These are phyloP conservation scores for Caiman crocodilus DNA, from an alignment of 2,797 vertebrate species.

Conservation along the genomic window DNA sequence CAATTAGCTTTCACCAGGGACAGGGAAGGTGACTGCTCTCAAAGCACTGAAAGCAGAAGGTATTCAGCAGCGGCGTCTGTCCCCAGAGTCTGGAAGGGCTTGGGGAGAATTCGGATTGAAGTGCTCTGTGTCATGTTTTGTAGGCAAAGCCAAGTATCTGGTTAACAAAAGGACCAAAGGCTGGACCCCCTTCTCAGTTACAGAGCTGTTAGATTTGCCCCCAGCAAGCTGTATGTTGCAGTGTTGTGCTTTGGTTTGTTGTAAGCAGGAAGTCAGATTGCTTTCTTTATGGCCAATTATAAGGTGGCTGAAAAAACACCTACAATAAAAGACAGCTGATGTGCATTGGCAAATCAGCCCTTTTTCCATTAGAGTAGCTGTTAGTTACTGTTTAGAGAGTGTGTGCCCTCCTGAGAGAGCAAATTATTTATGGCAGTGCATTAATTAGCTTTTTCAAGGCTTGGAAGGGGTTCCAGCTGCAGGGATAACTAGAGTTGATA, in stretches of 20 bases:
- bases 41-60: background rate
- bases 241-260: background rate
- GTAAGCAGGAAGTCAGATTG: background rate
- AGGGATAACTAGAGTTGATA: slow-evolving; percentile 35
- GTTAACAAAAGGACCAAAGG: background rate
- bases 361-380: slow-evolving; percentile 31
- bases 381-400: slow-evolving; percentile 30
- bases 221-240: no score
- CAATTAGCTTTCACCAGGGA: background rate
- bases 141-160: background rate
- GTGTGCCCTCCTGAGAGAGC: slow-evolving; percentile 54
- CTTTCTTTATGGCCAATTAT: slow-evolving; percentile 8
- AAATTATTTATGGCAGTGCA: slow-evolving; percentile 63
- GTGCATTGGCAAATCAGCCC: background rate
- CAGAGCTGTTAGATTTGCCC: no score
- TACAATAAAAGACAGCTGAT: slow-evolving; percentile 26
- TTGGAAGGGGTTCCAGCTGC: background rate
- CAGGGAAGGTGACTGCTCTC: background rate
- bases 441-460: slow-evolving; percentile 68
- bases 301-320: slow-evolving; percentile 31
- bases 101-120: background rate
- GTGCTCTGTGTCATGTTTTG: background rate
- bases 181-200: no score
- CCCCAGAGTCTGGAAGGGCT: background rate
- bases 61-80: background rate